These are phyloP conservation scores for Varanus salvator DNA, from an alignment of 2,113 vertebrate species.

Conservation along the genomic window DNA sequence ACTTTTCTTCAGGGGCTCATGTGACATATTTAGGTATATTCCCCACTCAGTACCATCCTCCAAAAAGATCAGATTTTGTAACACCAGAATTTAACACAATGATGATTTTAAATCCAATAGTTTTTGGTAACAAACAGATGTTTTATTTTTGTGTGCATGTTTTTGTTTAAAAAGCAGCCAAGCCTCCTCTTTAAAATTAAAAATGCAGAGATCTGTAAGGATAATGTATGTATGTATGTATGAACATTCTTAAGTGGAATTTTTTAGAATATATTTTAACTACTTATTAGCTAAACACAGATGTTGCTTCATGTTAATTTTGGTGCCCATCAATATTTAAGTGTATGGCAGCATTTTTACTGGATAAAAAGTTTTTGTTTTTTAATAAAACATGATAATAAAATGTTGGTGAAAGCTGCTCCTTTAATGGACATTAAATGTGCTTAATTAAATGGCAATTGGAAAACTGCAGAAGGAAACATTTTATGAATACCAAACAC, in stretches of 20 bases:
- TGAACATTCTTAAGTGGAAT: conserved; percentile 18
- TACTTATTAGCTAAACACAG: conserved; percentile 29
- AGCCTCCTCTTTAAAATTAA: conserved; percentile 18
- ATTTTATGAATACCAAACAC: conserved; percentile 18
- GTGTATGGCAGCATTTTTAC: conserved; percentile 24
- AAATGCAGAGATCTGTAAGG: conserved; percentile 10
- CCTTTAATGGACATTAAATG: conserved; percentile 24
- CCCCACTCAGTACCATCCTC: not conserved
- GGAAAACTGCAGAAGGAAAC: conserved; percentile 33
- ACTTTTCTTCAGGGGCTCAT: too few species aligned
- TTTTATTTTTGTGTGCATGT: not conserved
- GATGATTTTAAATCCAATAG: not conserved
- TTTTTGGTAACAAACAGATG: not conserved
- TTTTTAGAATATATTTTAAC: conserved; percentile 17
- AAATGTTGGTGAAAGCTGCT: conserved; percentile 21
- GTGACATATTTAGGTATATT: too few species aligned
- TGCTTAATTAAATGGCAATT: conserved; percentile 38
- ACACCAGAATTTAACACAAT: not conserved
- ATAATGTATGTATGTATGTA: conserved; percentile 1
- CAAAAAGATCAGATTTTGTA: not conserved
- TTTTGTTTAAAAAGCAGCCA: not conserved
- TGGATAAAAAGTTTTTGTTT: not conserved
- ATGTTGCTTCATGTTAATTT: conserved; percentile 31
- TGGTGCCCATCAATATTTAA: conserved; percentile 33
- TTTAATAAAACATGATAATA: conserved; percentile 42